Evolutionary conservation across 2,797 vertebrate genomes (phyloP), one percentile per base, ranked within the genome.

Genomic region (Enteromius paludinosus): DNA sequence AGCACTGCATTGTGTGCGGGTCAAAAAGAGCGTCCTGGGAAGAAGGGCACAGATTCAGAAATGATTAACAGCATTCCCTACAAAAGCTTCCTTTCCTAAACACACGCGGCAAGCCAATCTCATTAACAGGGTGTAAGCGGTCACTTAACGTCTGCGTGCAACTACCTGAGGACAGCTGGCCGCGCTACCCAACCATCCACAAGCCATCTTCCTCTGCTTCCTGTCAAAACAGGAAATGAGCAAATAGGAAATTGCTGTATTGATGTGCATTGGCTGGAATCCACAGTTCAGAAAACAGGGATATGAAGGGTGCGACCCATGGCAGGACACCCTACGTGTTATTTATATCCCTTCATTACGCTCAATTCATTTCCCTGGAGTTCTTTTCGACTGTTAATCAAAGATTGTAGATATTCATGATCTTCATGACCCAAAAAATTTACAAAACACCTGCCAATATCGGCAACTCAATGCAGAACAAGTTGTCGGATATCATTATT

Each of bases 151-250:
- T 43, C 64, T 56, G 2, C 69, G 23, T 81, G 28, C 62, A 76
- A 78, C 72, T 72, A 85, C 75, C 76, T 85, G 41, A 82, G 77
- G 72, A 83, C 76, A 83, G 71, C 72, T 62, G 65, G 25, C 45
- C 20, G 45, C 11, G 20, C 41, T 35, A 64, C 56, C 65, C 71
- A 74, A 17, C 17, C 30, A 20, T 77, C n/a, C 47, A 76, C 79
- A 79, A 90, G 92, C 92, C 92, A 94, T 95, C 94, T 90, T 93
- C 92, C 90, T 89, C 91, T 89, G 90, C 92, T 95, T 95, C 94
- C 94, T 94, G 93, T 94, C 92, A 95, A 95, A 95, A 96, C 94
- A 95, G 94, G 95, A 96, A 94, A 94, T 83, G 92, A 91, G 91
- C 91, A 90, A 90, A 89, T 92, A 91, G 93, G 93, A 94, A 95